Evolutionary conservation across 2,797 vertebrate species (phyloP), one percentile per base, ranked within the genome.

Genomic region (Crenuchus spilurus): DNA sequence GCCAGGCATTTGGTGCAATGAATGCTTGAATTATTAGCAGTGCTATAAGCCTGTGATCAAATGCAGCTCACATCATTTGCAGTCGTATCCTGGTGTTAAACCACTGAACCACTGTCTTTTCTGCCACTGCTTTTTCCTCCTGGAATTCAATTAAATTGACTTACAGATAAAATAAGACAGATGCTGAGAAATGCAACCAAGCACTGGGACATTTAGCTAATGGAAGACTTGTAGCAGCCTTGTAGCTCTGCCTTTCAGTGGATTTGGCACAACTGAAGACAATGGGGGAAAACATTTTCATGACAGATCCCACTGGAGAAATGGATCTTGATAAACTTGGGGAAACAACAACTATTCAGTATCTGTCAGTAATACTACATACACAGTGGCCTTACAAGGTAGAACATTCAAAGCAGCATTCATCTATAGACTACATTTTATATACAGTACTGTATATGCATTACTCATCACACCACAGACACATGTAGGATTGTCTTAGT

Each of bases 71-170:
- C 16, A 39, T 51, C 5, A 6, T 49, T 51, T 37, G 6, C 16
- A 3, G 30, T 16, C 31, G 41, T 49, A 35, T 46, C 30, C 9
- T 37, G 26, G 48, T 69, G 68, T 57, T 76, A 76, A 31, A 63
- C 49, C 54, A 54, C 13, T 61, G 66, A 65, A 57, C 60, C 37
- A 70, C 41, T 41, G 65, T 74, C 26, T 49, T 49, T 71, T 58
- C 18, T 65, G 41, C 48, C 61, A 72, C 20, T 44, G 62, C 61
- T 65, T 31, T 64, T 7, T 2, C 13, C 22, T 72, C 37, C 31
- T 39, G 35, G 31, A 54, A 51, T 75, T 63, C 28, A 68, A 67
- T 75, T 55, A 48, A 60, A 72, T 44, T 58, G 76, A 64, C 18
- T 18, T 31, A 28, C 42, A 60, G 60, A 76, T 76, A 51, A 76